A percentile compares a stretch with the other conserved stretches of the same genome.
Conservation (phyloP, 2,797 vertebrate species). For the Chelon labrosus region DNA sequence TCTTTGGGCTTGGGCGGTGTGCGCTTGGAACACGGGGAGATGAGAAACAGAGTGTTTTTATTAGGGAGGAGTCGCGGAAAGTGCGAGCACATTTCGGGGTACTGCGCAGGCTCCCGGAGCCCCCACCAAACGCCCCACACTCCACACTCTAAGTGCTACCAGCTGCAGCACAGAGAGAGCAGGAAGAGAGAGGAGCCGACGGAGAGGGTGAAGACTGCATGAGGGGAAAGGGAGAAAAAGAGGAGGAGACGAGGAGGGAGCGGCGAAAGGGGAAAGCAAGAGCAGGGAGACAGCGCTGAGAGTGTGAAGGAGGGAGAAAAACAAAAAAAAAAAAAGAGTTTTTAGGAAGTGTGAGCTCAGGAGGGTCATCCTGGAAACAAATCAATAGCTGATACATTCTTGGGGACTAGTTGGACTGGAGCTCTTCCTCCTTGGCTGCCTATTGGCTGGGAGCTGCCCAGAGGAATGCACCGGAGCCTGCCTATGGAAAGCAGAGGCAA, state of each 20-base stretch:
- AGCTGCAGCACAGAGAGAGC: constrained; percentile 79
- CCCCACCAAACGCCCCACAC: constrained; percentile 68
- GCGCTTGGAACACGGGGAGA: constrained; percentile 77
- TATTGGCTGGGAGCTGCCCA: constrained; percentile 72
- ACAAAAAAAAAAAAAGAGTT: not conserved
- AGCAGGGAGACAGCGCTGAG: constrained; percentile 33
- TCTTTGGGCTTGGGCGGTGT: constrained; percentile 70
- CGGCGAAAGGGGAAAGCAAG: constrained; percentile 47
- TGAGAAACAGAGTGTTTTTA: constrained; percentile 83
- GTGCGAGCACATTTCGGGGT: constrained; percentile 72
- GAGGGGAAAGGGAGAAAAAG: constrained; percentile 23
- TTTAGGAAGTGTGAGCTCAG: constrained; percentile 69
- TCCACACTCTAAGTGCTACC: constrained; percentile 84
- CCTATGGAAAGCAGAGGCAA: constrained; percentile 80
- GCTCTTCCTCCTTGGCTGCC: constrained; percentile 80
- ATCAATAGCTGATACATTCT: constrained; percentile 87
- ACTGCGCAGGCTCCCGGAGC: constrained; percentile 74
- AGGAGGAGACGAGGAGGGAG: constrained; percentile 45
- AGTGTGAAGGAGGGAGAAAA: constrained; percentile 23
- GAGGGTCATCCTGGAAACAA: constrained; percentile 86
- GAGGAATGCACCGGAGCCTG: constrained; percentile 79
- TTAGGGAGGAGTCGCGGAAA: constrained; percentile 81
- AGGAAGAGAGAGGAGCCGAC: constrained; percentile 52
- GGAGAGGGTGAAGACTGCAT: constrained; percentile 32
- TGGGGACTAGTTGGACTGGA: constrained; percentile 82